Percentiles rank a stretch among this genome's conserved stretches.
phyloP scores from a whole-genome alignment of 30 jellyfish, hydroid and myxozoan species.

The Pelagia noctiluca region DNA sequence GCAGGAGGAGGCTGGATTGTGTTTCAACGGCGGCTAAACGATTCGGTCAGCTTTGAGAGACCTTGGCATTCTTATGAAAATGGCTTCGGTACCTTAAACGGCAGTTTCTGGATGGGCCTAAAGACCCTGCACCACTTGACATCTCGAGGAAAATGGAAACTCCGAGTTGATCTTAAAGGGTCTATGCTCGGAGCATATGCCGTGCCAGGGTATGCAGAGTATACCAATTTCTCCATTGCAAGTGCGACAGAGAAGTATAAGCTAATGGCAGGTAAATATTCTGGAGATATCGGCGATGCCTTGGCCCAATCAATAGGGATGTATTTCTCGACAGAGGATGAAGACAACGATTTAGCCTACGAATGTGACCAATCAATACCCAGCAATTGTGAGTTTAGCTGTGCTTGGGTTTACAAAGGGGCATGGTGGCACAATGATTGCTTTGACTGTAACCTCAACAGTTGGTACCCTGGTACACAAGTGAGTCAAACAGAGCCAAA shows the following conservation, averaged over 20 bases:
- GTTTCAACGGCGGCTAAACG: background rate
- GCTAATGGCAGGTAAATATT: background rate
- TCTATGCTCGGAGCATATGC: background rate
- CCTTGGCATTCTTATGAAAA: background rate
- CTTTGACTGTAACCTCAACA: background rate
- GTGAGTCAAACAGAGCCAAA: background rate
- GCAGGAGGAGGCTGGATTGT: slow-evolving; percentile 15
- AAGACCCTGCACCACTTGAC: background rate
- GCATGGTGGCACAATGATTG: background rate
- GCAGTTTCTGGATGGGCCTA: background rate
- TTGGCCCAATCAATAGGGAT: background rate
- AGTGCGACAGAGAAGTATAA: background rate
- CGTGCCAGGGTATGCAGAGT: background rate
- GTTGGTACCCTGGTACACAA: background rate
- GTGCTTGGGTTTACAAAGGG: background rate
- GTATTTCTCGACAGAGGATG: background rate
- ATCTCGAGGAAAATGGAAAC: background rate
- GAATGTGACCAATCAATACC: no score
- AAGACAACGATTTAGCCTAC: background rate
- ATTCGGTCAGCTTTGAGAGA: background rate
- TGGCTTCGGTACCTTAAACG: no score
- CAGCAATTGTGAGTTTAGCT: background rate
- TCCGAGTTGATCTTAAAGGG: background rate
- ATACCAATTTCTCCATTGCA: background rate
- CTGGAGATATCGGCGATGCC: background rate